Percentiles rank a stretch among this genome's conserved stretches.
These are phyloP conservation scores for Pristionchus entomophagus DNA, from an alignment of 2,888 invertebrate genomes.

Conservation along the genomic window DNA sequence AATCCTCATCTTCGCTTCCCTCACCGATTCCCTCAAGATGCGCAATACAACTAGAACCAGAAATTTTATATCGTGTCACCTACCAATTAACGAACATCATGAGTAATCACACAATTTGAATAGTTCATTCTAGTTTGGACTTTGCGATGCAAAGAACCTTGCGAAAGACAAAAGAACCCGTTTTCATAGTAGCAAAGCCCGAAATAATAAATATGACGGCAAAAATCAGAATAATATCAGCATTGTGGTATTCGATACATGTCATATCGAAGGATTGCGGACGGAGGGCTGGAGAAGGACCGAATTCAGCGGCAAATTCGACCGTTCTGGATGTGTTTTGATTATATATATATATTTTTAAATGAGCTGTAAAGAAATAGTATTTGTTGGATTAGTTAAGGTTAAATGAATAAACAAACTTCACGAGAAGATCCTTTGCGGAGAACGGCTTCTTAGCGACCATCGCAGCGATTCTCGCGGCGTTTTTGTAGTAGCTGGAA, in stretches of 20 bases:
- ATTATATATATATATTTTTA: not conserved
- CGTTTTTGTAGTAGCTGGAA: not conserved
- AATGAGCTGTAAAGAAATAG: too few species aligned
- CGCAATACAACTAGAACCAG: too few species aligned
- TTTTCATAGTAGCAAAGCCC: not conserved
- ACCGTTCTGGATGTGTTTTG: not conserved
- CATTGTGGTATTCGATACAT: conserved; percentile 18
- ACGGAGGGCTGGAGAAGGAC: conserved; percentile 1
- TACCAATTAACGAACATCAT: too few species aligned
- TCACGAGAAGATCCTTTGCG: not conserved
- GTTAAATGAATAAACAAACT: not conserved
- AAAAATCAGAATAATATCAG: not conserved
- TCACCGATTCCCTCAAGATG: too few species aligned
- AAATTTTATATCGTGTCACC: too few species aligned
- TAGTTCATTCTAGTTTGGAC: not conserved
- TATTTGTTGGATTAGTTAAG: too few species aligned
- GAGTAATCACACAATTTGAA: too few species aligned
- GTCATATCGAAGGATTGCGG: conserved; percentile 1
- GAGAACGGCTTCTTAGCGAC: not conserved
- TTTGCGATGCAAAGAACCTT: not conserved
- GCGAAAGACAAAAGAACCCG: not conserved
- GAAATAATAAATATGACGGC: not conserved
- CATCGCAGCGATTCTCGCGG: not conserved
- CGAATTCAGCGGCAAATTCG: conserved; percentile 17
- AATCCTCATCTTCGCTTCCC: too few species aligned